A percentile compares a stretch with the other conserved stretches of the same genome.
phyloP scores from a whole-genome alignment of 1,140 invertebrate species.

The Fopius arisanus region DNA sequence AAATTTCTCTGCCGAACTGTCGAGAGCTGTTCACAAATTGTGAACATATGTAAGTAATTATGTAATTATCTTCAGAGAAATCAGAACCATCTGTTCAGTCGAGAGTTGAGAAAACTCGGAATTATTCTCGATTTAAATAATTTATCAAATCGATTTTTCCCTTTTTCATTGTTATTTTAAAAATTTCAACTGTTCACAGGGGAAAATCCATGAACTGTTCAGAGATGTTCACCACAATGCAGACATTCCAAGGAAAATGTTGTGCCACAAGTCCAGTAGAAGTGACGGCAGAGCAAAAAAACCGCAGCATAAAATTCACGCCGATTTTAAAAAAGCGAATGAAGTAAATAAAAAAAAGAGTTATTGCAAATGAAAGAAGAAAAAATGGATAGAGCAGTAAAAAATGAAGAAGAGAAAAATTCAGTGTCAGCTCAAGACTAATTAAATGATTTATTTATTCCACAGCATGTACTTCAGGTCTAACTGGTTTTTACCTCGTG shows the following conservation, averaged over 20 bases:
- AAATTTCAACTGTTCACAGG: neutral
- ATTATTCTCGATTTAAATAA: too few relatives aligned
- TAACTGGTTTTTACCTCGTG: neutral
- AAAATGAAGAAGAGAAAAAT: too few relatives aligned
- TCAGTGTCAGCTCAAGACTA: too few relatives aligned
- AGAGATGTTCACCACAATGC: neutral
- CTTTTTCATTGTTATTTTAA: too few relatives aligned
- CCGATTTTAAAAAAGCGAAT: neutral
- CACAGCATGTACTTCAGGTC: constrained; percentile 17
- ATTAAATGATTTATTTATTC: neutral
- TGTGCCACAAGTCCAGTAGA: neutral
- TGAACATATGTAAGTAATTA: neutral
- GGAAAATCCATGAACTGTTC: neutral
- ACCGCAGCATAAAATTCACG: neutral
- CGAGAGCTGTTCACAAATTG: neutral
- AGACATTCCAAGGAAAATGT: neutral
- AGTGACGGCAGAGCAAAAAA: neutral
- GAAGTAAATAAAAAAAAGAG: too few relatives aligned
- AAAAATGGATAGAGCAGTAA: too few relatives aligned
- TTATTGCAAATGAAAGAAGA: too few relatives aligned
- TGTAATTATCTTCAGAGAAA: too few relatives aligned
- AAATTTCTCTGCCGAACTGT: neutral
- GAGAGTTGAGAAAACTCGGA: too few relatives aligned
- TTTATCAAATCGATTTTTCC: too few relatives aligned
- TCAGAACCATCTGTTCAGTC: too few relatives aligned